Base-by-base conservation (phyloP, 2,888 invertebrate genomes). In the Megaustenia siamemsis region DNA sequence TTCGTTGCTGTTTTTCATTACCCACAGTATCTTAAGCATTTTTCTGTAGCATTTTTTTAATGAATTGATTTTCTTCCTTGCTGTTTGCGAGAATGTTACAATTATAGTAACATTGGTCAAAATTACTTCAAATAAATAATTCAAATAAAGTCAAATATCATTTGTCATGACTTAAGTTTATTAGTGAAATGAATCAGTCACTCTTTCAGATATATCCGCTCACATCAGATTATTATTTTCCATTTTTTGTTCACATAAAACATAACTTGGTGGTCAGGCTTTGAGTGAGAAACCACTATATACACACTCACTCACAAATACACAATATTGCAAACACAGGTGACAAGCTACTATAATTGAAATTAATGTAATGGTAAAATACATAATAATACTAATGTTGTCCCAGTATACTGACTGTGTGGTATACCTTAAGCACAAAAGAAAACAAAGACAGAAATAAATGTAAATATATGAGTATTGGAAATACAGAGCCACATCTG, bases 141-240 rank as follows among this genome's bases (percentile, higher is more conserved):
- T n/a, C n/a, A n/a, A n/a, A n/a, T n/a, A n/a, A n/a, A n/a, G n/a
- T n/a, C n/a, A n/a, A n/a, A n/a, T 12, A 63, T 5, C 35, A 43
- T 45, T 28, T 68, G 18, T 69, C 53, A 71, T 81, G 81, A 81
- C 53, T 66, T 69, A 81, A 71, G 71, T 81, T 81, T 81, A 81
- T 81, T 81, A 49, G 35, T 69, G 28, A 81, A 71, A 81, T 81
- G 81, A 71, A 71, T 71, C 35, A 35, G 43, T 53, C 80, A 80
- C 28, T 80, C 81, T 71, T 40, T 1, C 60, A 77, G 12, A 21
- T 56, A 56, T 28, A 32, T n/a, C 38, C 40, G 32, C 38, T 21
- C 56, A 10, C 60, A 35, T 12, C 60, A 56, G 12, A 38, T 8
- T 18, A 53, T 40, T 56, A 24, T 60, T 56, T 40, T 35, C n/a